A percentile compares a stretch with the other conserved stretches of the same genome.
These are phyloP conservation scores for Caenorhabditis briggsae DNA, from an alignment of 1,140 invertebrate species.

Conservation along the genomic window DNA sequence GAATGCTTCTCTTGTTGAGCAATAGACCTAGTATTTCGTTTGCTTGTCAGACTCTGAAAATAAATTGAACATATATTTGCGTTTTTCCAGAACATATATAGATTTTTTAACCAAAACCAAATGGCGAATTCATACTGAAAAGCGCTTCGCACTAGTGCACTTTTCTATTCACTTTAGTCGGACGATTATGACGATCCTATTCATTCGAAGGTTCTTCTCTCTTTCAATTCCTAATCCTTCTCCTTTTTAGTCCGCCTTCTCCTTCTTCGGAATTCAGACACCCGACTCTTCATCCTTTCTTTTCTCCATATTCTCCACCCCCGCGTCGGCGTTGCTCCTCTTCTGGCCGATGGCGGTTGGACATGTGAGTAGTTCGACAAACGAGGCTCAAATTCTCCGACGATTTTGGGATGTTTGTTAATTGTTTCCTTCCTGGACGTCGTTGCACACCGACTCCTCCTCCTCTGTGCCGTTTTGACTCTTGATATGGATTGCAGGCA, in stretches of 20 bases:
- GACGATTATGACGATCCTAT: conserved; percentile 32
- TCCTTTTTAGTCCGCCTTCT: not conserved
- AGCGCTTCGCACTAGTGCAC: not conserved
- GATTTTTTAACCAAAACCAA: not conserved
- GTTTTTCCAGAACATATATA: no score
- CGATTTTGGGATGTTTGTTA: not conserved
- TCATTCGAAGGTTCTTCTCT: not conserved
- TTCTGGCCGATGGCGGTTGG: not conserved
- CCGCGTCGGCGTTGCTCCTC: not conserved
- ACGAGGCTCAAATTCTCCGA: not conserved
- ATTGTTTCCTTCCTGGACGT: conserved; percentile 9
- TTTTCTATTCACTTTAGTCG: conserved; percentile 5
- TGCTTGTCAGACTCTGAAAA: no score
- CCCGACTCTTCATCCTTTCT: not conserved
- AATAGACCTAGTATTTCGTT: no score
- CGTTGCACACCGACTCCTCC: not conserved
- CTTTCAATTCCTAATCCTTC: conserved; percentile 8
- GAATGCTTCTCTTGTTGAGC: no score
- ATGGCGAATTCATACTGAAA: not conserved
- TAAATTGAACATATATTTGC: no score
- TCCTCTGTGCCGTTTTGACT: not conserved
- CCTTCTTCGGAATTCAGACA: conserved; percentile 30
- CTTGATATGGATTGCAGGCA: not conserved
- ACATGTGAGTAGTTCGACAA: conserved; percentile 43
- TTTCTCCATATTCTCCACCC: not conserved